Base-by-base conservation (phyloP, 1,140 invertebrate species). In the Eubasilissa regina region DNA sequence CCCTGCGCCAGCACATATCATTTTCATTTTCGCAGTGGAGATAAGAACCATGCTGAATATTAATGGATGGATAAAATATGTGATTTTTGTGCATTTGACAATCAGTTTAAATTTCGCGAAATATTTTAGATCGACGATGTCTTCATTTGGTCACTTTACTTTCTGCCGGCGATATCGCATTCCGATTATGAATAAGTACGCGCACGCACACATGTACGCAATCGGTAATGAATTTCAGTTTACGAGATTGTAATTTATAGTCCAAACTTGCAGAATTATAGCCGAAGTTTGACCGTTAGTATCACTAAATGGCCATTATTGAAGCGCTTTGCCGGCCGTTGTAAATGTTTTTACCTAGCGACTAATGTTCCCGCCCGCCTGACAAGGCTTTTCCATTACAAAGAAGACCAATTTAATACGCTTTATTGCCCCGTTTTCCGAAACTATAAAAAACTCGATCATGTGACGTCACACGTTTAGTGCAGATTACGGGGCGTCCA, bases 331-430 rank as follows among this genome's bases (percentile, higher is more conserved):
- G 35, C 48, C 17, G 48, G 60, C 62, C 55, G 51, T 78, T 58
- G 76, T 78, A 78, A 58, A 60, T 48, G 48, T 78, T 78, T 78
- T 70, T 78, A 64, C 48, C 60, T 44, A 43, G 64, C 76, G 64
- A 58, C 60, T 78, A 78, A 78, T 78, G 76, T 70, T 78, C 45
- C 76, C 51, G 76, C 64, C 64, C 15, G 44, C 56, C 21, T 60
- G 58, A 75, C 74, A 75, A 62, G 56, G 55, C 45, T 75, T 75
- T 64, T 64, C 74, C 74, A 75, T 75, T 75, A 75, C 56, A 62
- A 55, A 47, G 74, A 64, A 62, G 44, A 48, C 44, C 55, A 48
- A 62, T 75, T 75, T 47, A 75, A 47, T 75, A 75, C 47, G 55
- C 62, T 75, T 75, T 60, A 45, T 62, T 74, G 70, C 44, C 66